Percentiles rank a stretch among this genome's conserved stretches.
Evolutionary conservation across 2,797 vertebrate genomes (phyloP).

Genomic region (Epinephelus malabaricus): DNA sequence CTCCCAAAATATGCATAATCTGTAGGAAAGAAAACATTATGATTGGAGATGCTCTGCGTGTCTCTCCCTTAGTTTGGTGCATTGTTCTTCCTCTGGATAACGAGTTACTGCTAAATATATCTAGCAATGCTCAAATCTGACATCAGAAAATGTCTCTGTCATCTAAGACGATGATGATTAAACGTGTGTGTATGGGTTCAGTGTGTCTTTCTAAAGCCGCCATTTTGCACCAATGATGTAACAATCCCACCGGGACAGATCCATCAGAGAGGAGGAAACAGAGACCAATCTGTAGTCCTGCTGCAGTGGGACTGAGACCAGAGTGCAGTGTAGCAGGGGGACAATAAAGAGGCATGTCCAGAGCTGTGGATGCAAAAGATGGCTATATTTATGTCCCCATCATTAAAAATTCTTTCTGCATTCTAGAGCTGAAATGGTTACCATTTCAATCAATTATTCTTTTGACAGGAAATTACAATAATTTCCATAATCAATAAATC

Average conservation of each 20-base stretch:
- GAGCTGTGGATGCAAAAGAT: no score
- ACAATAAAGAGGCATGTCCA: neutral
- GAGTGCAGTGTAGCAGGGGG: neutral
- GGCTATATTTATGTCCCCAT: neutral
- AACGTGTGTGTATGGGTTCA: neutral
- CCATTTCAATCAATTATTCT: neutral
- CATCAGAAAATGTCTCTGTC: neutral
- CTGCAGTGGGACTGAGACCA: constrained; percentile 8
- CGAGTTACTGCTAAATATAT: neutral
- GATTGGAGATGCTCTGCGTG: neutral
- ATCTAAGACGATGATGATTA: neutral
- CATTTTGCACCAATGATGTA: constrained; percentile 44
- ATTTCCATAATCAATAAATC: no score
- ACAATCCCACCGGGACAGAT: constrained; percentile 40
- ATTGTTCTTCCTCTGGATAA: neutral
- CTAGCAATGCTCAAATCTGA: neutral
- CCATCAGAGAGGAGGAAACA: constrained; percentile 34
- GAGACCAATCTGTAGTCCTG: neutral
- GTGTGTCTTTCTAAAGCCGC: constrained; percentile 8
- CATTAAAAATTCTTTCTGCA: neutral
- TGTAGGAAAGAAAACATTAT: neutral
- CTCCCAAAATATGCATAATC: neutral
- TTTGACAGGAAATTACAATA: neutral
- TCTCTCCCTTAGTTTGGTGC: neutral
- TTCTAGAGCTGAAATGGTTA: no score